Evolutionary conservation across 2,888 invertebrate species (phyloP), one percentile per base, ranked within the genome.

Genomic region (Blastobasis lacticolella): DNA sequence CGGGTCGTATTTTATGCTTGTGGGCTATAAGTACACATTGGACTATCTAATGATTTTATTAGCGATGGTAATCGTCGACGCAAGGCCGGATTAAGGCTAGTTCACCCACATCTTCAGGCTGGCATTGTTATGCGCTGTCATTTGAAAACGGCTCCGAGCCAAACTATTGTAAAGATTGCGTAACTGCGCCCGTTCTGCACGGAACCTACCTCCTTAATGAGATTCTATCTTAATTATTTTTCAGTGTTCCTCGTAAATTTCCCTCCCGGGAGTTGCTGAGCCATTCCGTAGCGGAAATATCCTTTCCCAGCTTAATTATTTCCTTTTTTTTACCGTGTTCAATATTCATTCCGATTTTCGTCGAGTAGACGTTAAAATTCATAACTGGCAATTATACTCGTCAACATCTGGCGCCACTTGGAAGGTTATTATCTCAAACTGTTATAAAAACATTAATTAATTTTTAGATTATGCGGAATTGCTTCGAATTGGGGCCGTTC

Each of bases 311-410:
- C 71, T 79, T 80, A 78, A 81, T 81, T 78, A 76, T 79, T 80
- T 78, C 69, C 73, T 23, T 23, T 73, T 76, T 76, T 81, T 80
- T 75, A 72, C 71, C 64, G 69, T 74, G 74, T 75, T 79, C 80
- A 82, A 83, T 85, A 83, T 84, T 78, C 78, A 75, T 81, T 76
- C 66, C 57, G 76, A 79, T 82, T 81, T 81, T 78, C 75, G 74
- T 67, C 61, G 73, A 74, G 75, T 63, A 72, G 73, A 75, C 74
- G 81, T 83, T 81, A 80, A 81, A 83, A 85, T 85, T 86, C 83
- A 86, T 82, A 81, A 78, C 78, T 76, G 64, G 77, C 78, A 75
- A 78, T 83, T 77, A 81, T 72, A 75, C 75, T 76, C 76, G 75
- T 79, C 79, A 82, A 78, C 84, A 86, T 80, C 83, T 84, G 85